Conservation (phyloP, 2,888 invertebrate species). For the Drosophila hamatofila region DNA sequence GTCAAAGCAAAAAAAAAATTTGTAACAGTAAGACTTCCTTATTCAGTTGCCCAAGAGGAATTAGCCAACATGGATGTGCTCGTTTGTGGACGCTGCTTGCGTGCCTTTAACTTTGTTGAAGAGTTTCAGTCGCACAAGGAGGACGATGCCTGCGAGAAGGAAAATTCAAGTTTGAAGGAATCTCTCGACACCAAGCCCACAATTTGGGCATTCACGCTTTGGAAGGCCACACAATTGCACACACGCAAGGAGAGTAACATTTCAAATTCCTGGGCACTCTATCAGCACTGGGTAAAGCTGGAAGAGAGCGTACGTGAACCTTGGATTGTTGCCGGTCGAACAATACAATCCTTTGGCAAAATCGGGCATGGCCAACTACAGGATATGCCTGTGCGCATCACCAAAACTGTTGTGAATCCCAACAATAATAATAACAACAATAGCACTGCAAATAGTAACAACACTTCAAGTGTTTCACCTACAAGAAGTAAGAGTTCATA, state of each 20-base stretch:
- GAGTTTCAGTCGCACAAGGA: constrained; percentile 91
- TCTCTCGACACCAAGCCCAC: constrained; percentile 92
- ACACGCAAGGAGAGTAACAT: constrained; percentile 84
- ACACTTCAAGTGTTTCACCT: constrained; percentile 62
- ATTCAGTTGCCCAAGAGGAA: constrained; percentile 90
- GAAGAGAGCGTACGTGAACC: constrained; percentile 90
- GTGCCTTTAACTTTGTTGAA: constrained; percentile 92
- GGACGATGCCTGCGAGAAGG: constrained; percentile 78
- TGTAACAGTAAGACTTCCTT: constrained; percentile 7
- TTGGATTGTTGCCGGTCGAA: constrained; percentile 92
- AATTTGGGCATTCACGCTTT: constrained; percentile 93
- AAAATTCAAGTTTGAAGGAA: constrained; percentile 86
- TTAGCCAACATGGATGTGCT: constrained; percentile 91
- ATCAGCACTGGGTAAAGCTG: constrained; percentile 94
- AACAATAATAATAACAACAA: constrained; percentile 66
- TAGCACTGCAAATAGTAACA: constrained; percentile 56
- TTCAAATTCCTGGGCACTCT: constrained; percentile 91
- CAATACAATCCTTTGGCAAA: constrained; percentile 91
- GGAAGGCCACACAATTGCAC: constrained; percentile 89
- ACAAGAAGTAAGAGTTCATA: constrained; percentile 76
- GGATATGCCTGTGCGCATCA: constrained; percentile 86
- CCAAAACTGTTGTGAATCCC: constrained; percentile 85
- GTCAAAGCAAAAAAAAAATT: constrained; percentile 4
- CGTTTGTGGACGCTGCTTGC: constrained; percentile 93
- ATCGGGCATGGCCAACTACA: constrained; percentile 85